Evolutionary conservation across 2,797 vertebrate species (phyloP).

Genomic region (Aulostomus chinensis): DNA sequence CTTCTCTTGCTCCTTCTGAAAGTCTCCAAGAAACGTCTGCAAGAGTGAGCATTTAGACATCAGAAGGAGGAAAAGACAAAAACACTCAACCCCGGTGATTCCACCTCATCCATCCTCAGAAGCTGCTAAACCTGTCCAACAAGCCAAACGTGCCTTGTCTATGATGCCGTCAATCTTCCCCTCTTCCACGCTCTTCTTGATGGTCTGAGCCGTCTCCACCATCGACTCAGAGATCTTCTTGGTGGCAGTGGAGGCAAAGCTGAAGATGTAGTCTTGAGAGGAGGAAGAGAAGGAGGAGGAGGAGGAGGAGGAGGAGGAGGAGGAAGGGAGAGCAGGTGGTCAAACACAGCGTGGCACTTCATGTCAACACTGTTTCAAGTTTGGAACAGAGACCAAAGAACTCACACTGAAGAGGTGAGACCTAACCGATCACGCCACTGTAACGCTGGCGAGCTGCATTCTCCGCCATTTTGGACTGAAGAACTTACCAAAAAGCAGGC

Average conservation of each 20-base stretch:
- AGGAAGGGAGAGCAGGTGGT: too few species aligned
- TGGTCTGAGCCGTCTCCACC: slow-evolving; percentile 91
- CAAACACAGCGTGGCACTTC: too few species aligned
- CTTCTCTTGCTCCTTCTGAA: slow-evolving; percentile 97
- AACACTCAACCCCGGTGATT: not conserved
- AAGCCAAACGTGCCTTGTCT: slow-evolving; percentile 85
- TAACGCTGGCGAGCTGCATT: too few species aligned
- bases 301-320: not conserved
- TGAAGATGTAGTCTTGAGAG: slow-evolving; percentile 90
- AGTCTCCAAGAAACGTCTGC: slow-evolving; percentile 96
- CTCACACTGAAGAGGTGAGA: too few species aligned
- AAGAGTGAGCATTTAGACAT: slow-evolving; percentile 59
- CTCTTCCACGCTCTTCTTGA: slow-evolving; percentile 97
- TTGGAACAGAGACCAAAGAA: too few species aligned
- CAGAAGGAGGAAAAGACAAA: slow-evolving; percentile 28
- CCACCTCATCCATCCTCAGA: not conserved
- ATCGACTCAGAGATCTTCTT: slow-evolving; percentile 95
- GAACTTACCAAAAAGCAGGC: too few species aligned
- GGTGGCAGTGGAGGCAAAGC: slow-evolving; percentile 90
- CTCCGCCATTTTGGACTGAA: too few species aligned
- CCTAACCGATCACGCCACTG: too few species aligned
- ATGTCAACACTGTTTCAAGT: not conserved
- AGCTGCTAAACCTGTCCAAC: fast-evolving
- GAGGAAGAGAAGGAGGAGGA: not conserved
- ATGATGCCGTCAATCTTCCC: slow-evolving; percentile 95